phyloP scores from a whole-genome alignment of 2,797 vertebrate species.

The Acestrorhynchus altus region DNA sequence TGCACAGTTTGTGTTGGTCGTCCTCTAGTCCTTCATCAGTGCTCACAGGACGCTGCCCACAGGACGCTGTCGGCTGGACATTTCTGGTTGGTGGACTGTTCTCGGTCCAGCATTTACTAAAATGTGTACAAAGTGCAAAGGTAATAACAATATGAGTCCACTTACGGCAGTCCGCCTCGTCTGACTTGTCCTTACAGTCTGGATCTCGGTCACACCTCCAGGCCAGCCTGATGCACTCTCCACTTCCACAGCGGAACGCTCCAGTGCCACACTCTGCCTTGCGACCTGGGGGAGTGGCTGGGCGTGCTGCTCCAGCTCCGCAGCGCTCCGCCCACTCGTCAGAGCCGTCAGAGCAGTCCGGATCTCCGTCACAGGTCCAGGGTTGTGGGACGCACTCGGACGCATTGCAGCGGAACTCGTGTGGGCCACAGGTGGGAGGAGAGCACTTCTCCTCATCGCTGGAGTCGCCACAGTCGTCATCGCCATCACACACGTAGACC shows the following conservation, averaged over 20 bases:
- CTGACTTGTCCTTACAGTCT: conserved; percentile 98
- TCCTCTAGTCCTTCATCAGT: no score
- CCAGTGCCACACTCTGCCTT: conserved; percentile 79
- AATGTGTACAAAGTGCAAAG: no score
- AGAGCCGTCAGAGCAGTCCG: conserved; percentile 90
- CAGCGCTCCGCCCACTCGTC: conserved; percentile 89
- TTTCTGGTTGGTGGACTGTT: no score
- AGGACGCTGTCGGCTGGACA: no score
- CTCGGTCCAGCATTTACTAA: no score
- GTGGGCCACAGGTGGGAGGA: conserved; percentile 87
- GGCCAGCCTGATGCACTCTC: conserved; percentile 89
- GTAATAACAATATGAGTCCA: no score
- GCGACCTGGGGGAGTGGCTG: conserved; percentile 54
- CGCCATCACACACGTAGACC: conserved; percentile 90
- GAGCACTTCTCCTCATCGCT: conserved; percentile 92
- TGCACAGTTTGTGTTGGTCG: no score
- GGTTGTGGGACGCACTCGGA: conserved; percentile 90
- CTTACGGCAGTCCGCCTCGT: conserved; percentile 94
- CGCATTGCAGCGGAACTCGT: conserved; percentile 91
- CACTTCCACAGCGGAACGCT: conserved; percentile 90
- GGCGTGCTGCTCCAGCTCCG: conserved; percentile 60
- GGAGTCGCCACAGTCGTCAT: conserved; percentile 90
- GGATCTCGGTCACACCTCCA: conserved; percentile 96
- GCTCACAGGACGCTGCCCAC: no score
- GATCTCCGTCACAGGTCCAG: conserved; percentile 95